Base-by-base conservation (phyloP, 2,797 vertebrate species). In the Sebastolobus altivelis region DNA sequence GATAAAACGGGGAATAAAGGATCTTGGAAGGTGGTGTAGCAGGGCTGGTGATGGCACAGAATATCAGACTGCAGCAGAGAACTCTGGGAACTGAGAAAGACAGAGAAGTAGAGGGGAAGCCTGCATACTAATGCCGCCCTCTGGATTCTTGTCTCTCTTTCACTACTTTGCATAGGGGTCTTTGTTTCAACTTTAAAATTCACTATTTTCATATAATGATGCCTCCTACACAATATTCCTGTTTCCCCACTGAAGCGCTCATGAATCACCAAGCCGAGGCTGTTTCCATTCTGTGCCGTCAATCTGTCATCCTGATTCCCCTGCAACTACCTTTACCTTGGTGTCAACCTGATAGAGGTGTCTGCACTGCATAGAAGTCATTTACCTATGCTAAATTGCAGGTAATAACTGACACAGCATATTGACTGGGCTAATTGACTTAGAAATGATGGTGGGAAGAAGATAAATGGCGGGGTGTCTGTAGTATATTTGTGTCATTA, bases 391-490 rank as follows among this genome's bases (percentile, higher is more conserved):
- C 35, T 55, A 80, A 81, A 84, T 83, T 86, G 82, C 81, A 63
- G 80, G 81, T 85, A 92, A 90, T 90, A 91, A 90, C 83, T 82
- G 84, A 81, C 83, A 83, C 79, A 75, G 74, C 78, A 85, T 88
- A 92, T 92, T 92, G 87, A 85, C 86, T 80, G 3, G 68, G 86
- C 84, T 90, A 93, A 93, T 93, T 93, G 83, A 89, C 86, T 87
- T 71, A 69, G 83, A 92, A 89, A 89, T 87, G 63, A 87, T 75
- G 65, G 80, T n/a, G 31, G 67, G 43, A 13, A 52, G 68, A 84
- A 89, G 92, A 93, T 89, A 76, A 90, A 92, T 83, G 84, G 40
- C 3, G 1, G 43, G 8, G 67, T 29, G 74, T 74, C 65, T 75
- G 73, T 29, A 16, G 77, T 75, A 58, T 86, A 81, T 89, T 87